Base-by-base conservation (phyloP, 2,797 vertebrate species). In the Crax fasciolata region DNA sequence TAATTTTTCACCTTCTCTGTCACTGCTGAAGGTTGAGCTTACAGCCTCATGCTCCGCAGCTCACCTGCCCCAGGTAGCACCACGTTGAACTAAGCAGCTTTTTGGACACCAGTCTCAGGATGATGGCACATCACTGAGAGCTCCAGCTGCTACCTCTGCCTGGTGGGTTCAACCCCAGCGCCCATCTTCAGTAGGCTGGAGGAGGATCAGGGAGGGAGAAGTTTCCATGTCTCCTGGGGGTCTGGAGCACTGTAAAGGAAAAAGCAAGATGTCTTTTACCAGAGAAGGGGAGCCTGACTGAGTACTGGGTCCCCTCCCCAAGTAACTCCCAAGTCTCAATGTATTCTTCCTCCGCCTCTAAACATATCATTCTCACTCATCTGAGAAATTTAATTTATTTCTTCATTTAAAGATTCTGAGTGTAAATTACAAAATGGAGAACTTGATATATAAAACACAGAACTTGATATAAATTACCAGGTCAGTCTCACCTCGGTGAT, bases 61-160 rank as follows among this genome's bases (percentile, higher is more conserved):
- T 84, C 54, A 66, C 44, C 2, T 19, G 17, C 46, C 39, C 51
- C 41, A 32, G 44, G 35, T 32, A 80, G 18, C n/a, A 12, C 59
- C 1, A 1, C 3, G 27, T n/a, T 49, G 30, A 46, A 1, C 24
- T 49, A 57, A 51, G 1, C 43, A 82, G 5, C 9, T n/a, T 58
- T 84, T 72, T 44, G 75, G 67, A 16, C 39, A 35, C 9, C 20
- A 73, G 57, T 28, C 52, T 72, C 41, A 39, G 44, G 18, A 62
- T 0, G 0, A 19, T 10, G 84, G 59, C 28, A n/a, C 8, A 13
- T 23, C 78, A 27, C 3, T 0, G 0, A 44, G 58, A 84, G 51
- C 27, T 70, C 66, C 59, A 73, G 20, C 38, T 65, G 70, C 38
- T 73, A 16, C 51, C 30, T 51, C n/a, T 62, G 28, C 7, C 43